Conservation (phyloP, 2,113 vertebrate species). For the Ariopsis seemanni region DNA sequence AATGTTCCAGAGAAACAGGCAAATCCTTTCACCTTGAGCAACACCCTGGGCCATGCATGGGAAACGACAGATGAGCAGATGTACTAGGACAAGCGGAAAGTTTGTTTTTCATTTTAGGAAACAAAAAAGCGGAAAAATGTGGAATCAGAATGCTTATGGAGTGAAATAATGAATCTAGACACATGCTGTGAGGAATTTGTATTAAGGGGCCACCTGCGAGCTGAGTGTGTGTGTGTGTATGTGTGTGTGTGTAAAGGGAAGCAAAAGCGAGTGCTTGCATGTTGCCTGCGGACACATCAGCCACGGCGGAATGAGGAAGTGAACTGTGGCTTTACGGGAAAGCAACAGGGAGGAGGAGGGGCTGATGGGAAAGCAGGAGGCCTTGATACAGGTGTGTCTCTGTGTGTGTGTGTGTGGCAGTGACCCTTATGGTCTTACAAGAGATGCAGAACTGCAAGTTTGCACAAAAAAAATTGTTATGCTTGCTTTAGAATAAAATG, state of each 20-base stretch:
- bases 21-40: slow-evolving; percentile 15
- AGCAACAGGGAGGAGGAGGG: slow-evolving; percentile 49
- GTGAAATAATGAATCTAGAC: not conserved
- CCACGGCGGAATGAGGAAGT: slow-evolving; percentile 57
- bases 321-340: slow-evolving; percentile 56
- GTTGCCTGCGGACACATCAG: slow-evolving; percentile 33
- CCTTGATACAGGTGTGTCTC: slow-evolving; percentile 41
- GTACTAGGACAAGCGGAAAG: not conserved
- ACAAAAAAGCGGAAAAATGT: not conserved
- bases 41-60: not conserved
- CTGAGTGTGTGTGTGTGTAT: slow-evolving; percentile 29
- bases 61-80: not conserved
- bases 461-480: not conserved
- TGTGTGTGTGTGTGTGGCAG: slow-evolving; percentile 19
- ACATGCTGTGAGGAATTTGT: slow-evolving; percentile 10
- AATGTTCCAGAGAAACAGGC: not conserved
- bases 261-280: slow-evolving; percentile 45
- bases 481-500: not conserved
- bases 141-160: not conserved
- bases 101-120: not conserved
- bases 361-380: slow-evolving; percentile 48
- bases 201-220: slow-evolving; percentile 3
- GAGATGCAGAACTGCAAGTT: not conserved
- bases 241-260: slow-evolving; percentile 36
- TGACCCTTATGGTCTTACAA: not conserved